phyloP scores from a whole-genome alignment of 2,888 invertebrate species.

The Seira ritae region DNA sequence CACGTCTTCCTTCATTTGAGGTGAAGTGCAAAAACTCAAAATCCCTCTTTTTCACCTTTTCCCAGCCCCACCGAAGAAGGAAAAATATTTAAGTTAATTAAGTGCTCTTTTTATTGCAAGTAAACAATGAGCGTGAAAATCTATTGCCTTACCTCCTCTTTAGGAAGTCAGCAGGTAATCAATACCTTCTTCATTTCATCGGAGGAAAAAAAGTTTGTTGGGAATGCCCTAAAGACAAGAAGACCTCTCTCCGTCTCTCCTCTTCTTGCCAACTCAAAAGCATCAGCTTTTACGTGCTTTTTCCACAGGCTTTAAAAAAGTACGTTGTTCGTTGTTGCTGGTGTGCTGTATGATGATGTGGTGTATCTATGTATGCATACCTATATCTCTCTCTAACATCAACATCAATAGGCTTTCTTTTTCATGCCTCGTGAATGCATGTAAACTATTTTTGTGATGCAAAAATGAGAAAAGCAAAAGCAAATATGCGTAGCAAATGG shows the following conservation, averaged over 20 bases:
- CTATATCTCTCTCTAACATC: background rate
- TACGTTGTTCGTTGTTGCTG: background rate
- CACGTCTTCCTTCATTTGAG: too few relatives aligned
- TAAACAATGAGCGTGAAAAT: background rate
- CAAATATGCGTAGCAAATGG: background rate
- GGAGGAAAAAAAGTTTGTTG: background rate
- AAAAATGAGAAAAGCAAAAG: background rate
- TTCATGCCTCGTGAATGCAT: too few relatives aligned
- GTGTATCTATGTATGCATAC: background rate
- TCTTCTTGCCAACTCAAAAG: background rate
- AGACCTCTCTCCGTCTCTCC: too few relatives aligned
- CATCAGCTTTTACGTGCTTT: background rate
- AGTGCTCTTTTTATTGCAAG: background rate
- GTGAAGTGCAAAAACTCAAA: too few relatives aligned
- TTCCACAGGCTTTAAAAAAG: background rate
- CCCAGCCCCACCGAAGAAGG: too few relatives aligned
- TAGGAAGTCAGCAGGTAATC: background rate
- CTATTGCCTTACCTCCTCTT: background rate
- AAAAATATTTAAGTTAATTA: background rate
- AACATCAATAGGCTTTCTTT: background rate
- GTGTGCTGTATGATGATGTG: background rate
- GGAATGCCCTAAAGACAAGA: background rate
- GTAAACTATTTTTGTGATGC: background rate
- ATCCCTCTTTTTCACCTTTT: too few relatives aligned
- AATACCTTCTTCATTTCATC: background rate